phyloP scores from a whole-genome alignment of 2,888 invertebrate genomes.

The Gymnoscelis rufifasciata region DNA sequence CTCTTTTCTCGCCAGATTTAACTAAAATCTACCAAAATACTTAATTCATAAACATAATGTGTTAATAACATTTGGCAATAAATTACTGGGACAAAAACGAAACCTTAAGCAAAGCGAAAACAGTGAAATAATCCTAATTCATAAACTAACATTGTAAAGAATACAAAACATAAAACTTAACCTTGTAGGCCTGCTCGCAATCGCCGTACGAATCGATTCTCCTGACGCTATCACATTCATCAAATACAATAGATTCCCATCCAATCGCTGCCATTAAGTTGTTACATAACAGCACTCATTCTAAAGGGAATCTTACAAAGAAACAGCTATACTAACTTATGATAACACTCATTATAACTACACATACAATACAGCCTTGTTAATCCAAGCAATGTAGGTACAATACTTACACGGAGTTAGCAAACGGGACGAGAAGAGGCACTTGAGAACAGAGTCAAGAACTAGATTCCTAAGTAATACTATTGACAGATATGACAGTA shows the following conservation, averaged over 20 bases:
- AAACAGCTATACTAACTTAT: slow-evolving; percentile 42
- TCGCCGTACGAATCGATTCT: slow-evolving; percentile 21
- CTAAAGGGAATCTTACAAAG: slow-evolving; percentile 10
- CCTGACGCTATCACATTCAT: slow-evolving; percentile 29
- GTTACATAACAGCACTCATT: slow-evolving; percentile 6
- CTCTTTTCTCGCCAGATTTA: slow-evolving; percentile 26
- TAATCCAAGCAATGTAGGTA: slow-evolving; percentile 66
- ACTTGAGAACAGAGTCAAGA: slow-evolving; percentile 66
- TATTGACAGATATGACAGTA: slow-evolving; percentile 50
- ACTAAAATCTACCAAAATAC: slow-evolving; percentile 51
- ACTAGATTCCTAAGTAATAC: slow-evolving; percentile 49
- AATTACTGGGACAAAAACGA: slow-evolving; percentile 74
- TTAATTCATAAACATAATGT: slow-evolving; percentile 51
- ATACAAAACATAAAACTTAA: slow-evolving; percentile 60
- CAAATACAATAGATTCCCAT: slow-evolving; percentile 18
- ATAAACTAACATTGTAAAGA: slow-evolving; percentile 55
- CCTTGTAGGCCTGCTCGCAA: slow-evolving; percentile 47
- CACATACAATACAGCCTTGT: slow-evolving; percentile 62
- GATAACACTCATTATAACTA: slow-evolving; percentile 27
- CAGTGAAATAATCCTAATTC: slow-evolving; percentile 50
- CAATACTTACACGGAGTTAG: slow-evolving; percentile 68
- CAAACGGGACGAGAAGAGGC: slow-evolving; percentile 65
- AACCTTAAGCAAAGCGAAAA: slow-evolving; percentile 63
- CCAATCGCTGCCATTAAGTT: not conserved
- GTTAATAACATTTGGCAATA: slow-evolving; percentile 78